phyloP scores from a whole-genome alignment of 2,888 invertebrate genomes.

The Melipona beecheii region DNA sequence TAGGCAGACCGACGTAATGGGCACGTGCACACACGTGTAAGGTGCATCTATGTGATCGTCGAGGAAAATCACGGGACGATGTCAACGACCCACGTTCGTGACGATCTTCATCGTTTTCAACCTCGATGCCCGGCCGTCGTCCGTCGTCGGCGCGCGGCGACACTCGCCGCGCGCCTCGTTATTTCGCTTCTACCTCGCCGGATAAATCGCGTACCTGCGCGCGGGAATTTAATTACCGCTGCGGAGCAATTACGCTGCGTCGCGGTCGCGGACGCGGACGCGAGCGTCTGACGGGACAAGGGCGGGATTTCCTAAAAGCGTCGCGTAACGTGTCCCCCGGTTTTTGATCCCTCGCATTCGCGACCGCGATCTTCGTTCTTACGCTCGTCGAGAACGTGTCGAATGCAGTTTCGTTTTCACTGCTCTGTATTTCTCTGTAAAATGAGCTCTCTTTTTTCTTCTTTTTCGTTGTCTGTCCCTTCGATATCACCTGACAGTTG shows the following conservation, averaged over 20 bases:
- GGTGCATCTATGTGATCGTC: slow-evolving; percentile 75
- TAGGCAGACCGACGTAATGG: slow-evolving; percentile 63
- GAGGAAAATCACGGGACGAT: slow-evolving; percentile 81
- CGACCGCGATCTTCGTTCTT: too few species aligned
- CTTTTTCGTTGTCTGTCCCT: too few species aligned
- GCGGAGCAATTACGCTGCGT: not conserved
- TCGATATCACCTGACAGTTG: too few species aligned
- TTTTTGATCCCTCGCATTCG: too few species aligned
- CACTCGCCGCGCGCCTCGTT: slow-evolving; percentile 2
- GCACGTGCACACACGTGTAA: slow-evolving; percentile 62
- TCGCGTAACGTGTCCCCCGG: too few species aligned
- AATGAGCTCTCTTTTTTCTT: too few species aligned
- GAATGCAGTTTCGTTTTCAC: too few species aligned
- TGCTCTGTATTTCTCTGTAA: too few species aligned
- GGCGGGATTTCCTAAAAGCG: too few species aligned
- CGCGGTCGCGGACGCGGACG: not conserved
- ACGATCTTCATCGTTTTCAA: slow-evolving; percentile 65
- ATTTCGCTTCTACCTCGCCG: not conserved
- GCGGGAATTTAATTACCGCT: slow-evolving; percentile 19
- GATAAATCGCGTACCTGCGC: not conserved
- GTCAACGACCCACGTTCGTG: slow-evolving; percentile 77
- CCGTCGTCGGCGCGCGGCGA: slow-evolving; percentile 18
- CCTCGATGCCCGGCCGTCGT: slow-evolving; percentile 48
- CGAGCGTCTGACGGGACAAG: not conserved
- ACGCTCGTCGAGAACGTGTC: too few species aligned